Conservation (phyloP, 2,797 vertebrate species). For the Cephalopachus bancanus region DNA sequence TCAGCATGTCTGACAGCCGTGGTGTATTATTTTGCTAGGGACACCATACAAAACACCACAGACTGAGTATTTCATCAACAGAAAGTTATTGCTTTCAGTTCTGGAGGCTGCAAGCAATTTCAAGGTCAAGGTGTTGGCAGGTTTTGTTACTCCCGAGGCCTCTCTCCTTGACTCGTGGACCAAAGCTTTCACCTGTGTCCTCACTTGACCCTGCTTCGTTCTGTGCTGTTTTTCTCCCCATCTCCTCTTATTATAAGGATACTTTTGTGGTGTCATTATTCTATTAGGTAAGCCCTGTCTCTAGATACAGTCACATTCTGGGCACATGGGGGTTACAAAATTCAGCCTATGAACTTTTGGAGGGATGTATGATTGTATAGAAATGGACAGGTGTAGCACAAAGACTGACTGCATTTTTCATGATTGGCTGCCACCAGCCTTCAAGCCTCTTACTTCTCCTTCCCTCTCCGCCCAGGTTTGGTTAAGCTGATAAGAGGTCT, state of each 20-base stretch:
- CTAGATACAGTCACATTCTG: not conserved
- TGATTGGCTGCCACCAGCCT: not conserved
- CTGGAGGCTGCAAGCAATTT: too few relatives aligned
- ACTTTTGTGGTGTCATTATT: too few relatives aligned
- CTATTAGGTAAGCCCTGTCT: not conserved
- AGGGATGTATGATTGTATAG: not conserved
- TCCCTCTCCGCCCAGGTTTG: too few relatives aligned
- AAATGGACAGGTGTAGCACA: not conserved
- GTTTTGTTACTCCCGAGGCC: too few relatives aligned
- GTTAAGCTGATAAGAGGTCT: not conserved
- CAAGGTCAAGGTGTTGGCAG: too few relatives aligned
- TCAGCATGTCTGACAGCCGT: not conserved
- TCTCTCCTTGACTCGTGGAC: too few relatives aligned
- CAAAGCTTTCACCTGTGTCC: too few relatives aligned
- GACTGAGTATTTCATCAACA: not conserved
- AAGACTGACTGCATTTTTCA: not conserved
- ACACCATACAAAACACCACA: not conserved
- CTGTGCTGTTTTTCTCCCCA: not conserved
- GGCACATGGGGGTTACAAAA: not conserved
- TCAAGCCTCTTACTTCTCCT: not conserved
- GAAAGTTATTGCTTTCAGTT: too few relatives aligned
- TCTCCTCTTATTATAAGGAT: not conserved
- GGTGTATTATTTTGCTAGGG: not conserved
- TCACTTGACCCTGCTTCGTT: too few relatives aligned
- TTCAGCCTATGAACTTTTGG: not conserved